phyloP scores from a whole-genome alignment of 2,797 vertebrate species.

The Taenioides sp. region DNA sequence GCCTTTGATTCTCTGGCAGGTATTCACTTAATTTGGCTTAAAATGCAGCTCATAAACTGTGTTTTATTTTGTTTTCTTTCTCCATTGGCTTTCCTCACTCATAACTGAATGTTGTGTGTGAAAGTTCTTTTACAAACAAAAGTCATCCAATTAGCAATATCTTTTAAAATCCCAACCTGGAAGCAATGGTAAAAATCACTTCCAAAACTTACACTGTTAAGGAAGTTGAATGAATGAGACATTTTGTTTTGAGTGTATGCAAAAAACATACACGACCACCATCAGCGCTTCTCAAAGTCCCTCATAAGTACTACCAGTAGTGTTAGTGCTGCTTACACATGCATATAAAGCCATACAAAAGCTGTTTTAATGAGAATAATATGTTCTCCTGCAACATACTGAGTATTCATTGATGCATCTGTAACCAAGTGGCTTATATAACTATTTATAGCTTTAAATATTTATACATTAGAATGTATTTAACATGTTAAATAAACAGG shows the following conservation, averaged over 20 bases:
- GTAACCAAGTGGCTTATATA: too few species aligned
- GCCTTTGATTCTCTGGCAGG: conserved; percentile 51
- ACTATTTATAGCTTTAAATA: too few species aligned
- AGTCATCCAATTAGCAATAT: conserved; percentile 48
- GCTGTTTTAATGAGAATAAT: too few species aligned
- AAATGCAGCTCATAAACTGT: conserved; percentile 61
- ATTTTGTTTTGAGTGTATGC: conserved; percentile 54
- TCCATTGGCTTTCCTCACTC: conserved; percentile 33
- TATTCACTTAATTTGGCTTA: conserved; percentile 56
- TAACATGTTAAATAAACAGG: too few species aligned
- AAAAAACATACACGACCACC: conserved; percentile 49
- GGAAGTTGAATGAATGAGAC: conserved; percentile 45
- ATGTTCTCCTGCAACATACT: too few species aligned
- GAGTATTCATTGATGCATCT: too few species aligned
- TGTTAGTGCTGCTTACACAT: too few species aligned
- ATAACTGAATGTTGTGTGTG: conserved; percentile 24
- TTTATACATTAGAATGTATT: too few species aligned
- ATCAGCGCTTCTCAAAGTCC: neutral
- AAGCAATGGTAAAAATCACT: conserved; percentile 39
- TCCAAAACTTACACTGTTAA: conserved; percentile 43
- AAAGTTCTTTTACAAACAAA: conserved; percentile 42
- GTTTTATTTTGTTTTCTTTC: conserved; percentile 60
- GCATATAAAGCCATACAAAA: too few species aligned
- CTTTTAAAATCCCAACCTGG: conserved; percentile 51
- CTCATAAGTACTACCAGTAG: neutral